Conservation (phyloP, 2,797 vertebrate genomes). For the Sebastes minor region DNA sequence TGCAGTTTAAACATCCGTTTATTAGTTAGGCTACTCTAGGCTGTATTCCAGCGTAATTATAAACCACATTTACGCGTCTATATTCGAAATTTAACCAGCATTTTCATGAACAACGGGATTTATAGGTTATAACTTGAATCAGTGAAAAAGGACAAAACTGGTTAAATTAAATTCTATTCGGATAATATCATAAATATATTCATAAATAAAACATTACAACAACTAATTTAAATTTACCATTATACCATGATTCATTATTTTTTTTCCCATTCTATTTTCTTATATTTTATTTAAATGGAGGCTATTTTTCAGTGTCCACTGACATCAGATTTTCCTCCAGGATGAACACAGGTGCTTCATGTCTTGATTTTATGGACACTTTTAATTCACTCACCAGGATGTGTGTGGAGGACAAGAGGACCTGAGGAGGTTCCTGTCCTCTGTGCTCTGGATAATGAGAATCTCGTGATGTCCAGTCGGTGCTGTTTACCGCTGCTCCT, state of each 20-base stretch:
- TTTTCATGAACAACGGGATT: neutral
- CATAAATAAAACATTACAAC: neutral
- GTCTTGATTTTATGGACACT: neutral
- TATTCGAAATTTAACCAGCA: neutral
- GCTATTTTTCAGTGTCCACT: neutral
- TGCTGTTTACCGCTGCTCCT: constrained; percentile 55
- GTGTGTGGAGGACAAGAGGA: neutral
- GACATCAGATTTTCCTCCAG: neutral
- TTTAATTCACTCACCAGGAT: constrained; percentile 25
- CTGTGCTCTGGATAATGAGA: constrained; percentile 66
- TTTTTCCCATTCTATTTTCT: neutral
- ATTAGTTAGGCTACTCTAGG: neutral
- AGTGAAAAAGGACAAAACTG: neutral
- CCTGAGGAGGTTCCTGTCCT: constrained; percentile 50
- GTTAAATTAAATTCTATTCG: neutral
- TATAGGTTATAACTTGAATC: neutral
- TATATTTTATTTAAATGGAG: neutral
- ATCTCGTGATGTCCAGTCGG: constrained; percentile 64
- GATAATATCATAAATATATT: neutral
- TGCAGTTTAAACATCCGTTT: neutral
- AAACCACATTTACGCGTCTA: neutral
- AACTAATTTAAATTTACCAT: neutral
- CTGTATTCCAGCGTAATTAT: neutral
- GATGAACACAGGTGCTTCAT: constrained; percentile 3
- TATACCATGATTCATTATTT: neutral